phyloP scores from a whole-genome alignment of 2,797 vertebrate species.

The Enteromius mattozi region DNA sequence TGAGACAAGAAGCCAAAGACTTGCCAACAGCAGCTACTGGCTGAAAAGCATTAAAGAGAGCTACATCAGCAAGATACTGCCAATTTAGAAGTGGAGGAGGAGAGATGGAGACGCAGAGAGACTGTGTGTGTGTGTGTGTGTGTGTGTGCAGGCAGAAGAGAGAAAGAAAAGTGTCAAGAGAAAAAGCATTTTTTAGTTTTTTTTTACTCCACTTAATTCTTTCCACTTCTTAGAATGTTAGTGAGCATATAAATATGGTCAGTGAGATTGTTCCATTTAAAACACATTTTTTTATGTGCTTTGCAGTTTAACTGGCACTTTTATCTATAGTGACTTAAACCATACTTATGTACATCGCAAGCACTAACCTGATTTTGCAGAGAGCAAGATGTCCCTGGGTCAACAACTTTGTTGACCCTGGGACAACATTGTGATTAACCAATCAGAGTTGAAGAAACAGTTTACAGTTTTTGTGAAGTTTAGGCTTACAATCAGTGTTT shows the following conservation, averaged over 20 bases:
- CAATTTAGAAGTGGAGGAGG: conserved; percentile 41
- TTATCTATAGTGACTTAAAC: conserved; percentile 1
- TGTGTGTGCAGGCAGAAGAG: not conserved
- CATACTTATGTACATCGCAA: not conserved
- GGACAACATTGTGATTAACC: too few species aligned
- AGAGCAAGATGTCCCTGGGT: too few species aligned
- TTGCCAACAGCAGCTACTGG: conserved; percentile 64
- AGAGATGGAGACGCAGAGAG: conserved; percentile 35
- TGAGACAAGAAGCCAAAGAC: conserved; percentile 74
- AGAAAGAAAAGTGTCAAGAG: conserved; percentile 11
- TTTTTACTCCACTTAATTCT: conserved; percentile 10
- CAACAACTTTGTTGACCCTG: too few species aligned
- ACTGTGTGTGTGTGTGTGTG: not conserved
- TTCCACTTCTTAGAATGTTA: conserved; percentile 19
- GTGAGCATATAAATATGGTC: not conserved
- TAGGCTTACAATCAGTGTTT: too few species aligned
- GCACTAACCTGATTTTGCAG: too few species aligned
- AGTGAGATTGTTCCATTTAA: conserved; percentile 9
- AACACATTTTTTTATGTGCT: not conserved
- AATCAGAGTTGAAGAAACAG: too few species aligned
- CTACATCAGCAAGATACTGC: conserved; percentile 59
- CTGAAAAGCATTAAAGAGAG: conserved; percentile 49
- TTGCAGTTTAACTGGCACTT: not conserved
- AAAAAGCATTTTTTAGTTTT: not conserved
- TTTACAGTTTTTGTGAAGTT: too few species aligned